A percentile compares a stretch with the other conserved stretches of the same genome.
Conservation (phyloP, 1,140 invertebrate genomes). For the Neodiprion fabricii region DNA sequence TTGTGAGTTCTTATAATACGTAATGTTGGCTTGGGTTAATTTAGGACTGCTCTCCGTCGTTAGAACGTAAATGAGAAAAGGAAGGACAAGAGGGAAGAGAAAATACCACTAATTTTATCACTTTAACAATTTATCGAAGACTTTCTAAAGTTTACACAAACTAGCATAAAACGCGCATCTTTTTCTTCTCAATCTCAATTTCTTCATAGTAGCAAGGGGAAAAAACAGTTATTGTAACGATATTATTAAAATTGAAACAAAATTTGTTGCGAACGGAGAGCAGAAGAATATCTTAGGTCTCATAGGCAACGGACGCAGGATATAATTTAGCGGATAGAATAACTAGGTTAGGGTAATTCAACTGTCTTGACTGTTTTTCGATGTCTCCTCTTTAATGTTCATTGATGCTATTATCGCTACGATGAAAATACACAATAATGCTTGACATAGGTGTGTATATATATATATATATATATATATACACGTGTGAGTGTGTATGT, state of each 20-base stretch:
- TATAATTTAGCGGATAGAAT: no score
- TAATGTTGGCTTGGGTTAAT: neutral
- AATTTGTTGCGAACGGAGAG: neutral
- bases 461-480: neutral
- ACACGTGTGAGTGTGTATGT: neutral
- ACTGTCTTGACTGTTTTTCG: constrained; percentile 45
- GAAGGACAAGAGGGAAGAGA: neutral
- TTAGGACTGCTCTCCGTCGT: constrained; percentile 6
- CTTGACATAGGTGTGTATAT: neutral
- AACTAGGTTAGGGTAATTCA: constrained; percentile 33
- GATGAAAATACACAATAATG: constrained; percentile 29
- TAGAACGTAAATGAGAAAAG: neutral
- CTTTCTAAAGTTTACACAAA: neutral
- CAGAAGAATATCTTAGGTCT: neutral
- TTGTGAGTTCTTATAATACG: constrained; percentile 35
- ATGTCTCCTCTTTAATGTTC: constrained; percentile 46
- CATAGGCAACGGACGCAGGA: constrained; percentile 24
- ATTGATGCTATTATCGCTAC: constrained; percentile 38
- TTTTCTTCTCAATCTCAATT: no score
- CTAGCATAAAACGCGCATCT: neutral
- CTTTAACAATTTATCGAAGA: neutral
- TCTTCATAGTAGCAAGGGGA: neutral
- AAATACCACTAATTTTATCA: neutral
- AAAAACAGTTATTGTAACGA: constrained; percentile 1
- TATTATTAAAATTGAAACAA: neutral